A percentile compares a stretch with the other conserved stretches of the same genome.
Conservation (phyloP, 1,140 invertebrate genomes). For the Bradysia coprophila region DNA sequence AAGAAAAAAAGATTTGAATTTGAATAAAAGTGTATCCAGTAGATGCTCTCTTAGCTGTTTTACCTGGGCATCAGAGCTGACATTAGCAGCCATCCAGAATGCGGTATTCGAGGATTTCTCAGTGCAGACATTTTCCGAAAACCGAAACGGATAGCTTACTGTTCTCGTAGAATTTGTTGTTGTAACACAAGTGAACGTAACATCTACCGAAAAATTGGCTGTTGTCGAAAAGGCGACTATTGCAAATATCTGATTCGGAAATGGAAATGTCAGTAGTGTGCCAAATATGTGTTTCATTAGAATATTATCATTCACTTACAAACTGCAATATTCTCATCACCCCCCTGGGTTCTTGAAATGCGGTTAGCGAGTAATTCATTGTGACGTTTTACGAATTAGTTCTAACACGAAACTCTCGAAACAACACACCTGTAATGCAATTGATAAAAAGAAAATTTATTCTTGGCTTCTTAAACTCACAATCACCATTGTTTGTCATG, state of each 20-base stretch:
- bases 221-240: conserved; percentile 42
- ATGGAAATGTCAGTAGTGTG: neutral
- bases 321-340: conserved; percentile 37
- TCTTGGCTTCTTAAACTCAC: too few relatives aligned
- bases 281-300: neutral
- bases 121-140: conserved; percentile 1
- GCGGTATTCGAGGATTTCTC: neutral
- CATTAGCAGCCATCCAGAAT: conserved; percentile 21
- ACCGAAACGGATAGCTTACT: conserved; percentile 17
- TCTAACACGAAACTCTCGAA: too few relatives aligned
- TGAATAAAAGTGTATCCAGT: too few relatives aligned
- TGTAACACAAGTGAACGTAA: conserved; percentile 7
- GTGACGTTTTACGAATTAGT: too few relatives aligned
- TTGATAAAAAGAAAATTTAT: too few relatives aligned
- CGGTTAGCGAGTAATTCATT: conserved; percentile 5
- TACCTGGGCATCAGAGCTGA: conserved; percentile 37
- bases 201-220: conserved; percentile 22
- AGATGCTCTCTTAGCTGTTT: too few relatives aligned
- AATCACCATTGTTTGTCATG: too few relatives aligned
- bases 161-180: conserved; percentile 4
- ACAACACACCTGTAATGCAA: too few relatives aligned
- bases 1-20: too few relatives aligned
- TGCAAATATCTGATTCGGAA: conserved; percentile 23
- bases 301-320: conserved; percentile 7
- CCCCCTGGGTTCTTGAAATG: conserved; percentile 35